Evolutionary conservation across 2,113 vertebrate genomes (phyloP).

Genomic region (Pluvialis apricaria): DNA sequence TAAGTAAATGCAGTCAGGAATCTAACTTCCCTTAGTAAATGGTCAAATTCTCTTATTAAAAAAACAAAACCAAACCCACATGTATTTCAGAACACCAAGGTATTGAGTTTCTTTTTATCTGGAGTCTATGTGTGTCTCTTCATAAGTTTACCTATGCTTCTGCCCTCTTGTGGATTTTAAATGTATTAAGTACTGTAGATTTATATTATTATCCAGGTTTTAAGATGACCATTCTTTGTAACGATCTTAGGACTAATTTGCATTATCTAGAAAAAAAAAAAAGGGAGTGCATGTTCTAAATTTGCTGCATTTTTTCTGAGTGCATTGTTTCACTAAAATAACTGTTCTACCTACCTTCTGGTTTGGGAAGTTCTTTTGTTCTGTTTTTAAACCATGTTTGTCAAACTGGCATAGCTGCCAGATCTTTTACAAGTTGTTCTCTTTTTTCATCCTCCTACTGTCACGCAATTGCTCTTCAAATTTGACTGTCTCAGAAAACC

Average conservation of each 20-base stretch:
- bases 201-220: not conserved
- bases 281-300: rapidly evolving
- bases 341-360: not conserved
- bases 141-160: not conserved
- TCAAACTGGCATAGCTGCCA: not conserved
- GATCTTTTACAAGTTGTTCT: not conserved
- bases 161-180: slow-evolving; percentile 44
- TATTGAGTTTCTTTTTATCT: not conserved
- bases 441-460: not conserved
- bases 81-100: not conserved
- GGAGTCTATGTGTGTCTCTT: not conserved
- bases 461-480: not conserved
- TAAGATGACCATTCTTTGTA: not conserved
- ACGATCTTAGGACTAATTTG: not conserved
- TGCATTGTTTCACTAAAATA: not conserved
- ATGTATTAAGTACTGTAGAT: not conserved
- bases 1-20: not conserved
- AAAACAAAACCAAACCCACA: not conserved
- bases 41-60: not conserved
- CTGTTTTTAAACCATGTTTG: not conserved
- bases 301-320: not conserved
- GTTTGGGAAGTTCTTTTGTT: not conserved
- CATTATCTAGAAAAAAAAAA: not conserved
- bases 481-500: not conserved
- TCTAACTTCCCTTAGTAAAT: not conserved